Evolutionary conservation across 2,113 vertebrate species (phyloP), one percentile per base, ranked within the genome.

Genomic region (Catharus fuscescens): DNA sequence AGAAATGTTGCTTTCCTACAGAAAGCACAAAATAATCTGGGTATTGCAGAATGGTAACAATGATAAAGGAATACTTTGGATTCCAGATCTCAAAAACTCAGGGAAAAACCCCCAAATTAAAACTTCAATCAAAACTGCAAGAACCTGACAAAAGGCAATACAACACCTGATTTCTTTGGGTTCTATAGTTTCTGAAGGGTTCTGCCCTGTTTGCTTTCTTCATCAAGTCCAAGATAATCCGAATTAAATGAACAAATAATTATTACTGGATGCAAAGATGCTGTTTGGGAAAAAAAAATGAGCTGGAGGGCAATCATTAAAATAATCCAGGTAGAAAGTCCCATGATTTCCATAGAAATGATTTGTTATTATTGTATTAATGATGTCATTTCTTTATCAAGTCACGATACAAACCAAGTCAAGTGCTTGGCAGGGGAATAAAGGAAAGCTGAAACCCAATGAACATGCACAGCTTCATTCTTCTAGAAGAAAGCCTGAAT

Each of bases 301-400:
- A 91, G 66, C 66, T 76, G 24, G 26, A 95, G 67, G 57, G 87
- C 78, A 82, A 66, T 54, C 66, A 44, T 47, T 69, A 32, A 81
- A 80, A 90, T 9, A 14, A 93, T 65, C 23, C 87, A 59, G 54
- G 78, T 44, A 79, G 84, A 95, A 92, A 84, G 38, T 79, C 74
- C 47, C 29, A 67, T 83, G 85, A 76, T 85, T 88, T 90, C 38
- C 92, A 85, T 47, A 36, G 87, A 76, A 95, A 88, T 65, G 2
- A 80, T 85, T 76, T 89, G 74, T 76, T 90, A 38, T 73, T 64
- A 42, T 86, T 85, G 48, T 18, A 91, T 85, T 65, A 54, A 72
- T 82, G 92, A 94, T 65, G 54, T 87, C n/a, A 90, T 85, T 61
- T 90, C 74, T 92, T 95, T 88, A 88, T 90, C 89, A 77, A 80